Conservation (phyloP, 2,113 vertebrate genomes). For the Larimichthys polyactis region DNA sequence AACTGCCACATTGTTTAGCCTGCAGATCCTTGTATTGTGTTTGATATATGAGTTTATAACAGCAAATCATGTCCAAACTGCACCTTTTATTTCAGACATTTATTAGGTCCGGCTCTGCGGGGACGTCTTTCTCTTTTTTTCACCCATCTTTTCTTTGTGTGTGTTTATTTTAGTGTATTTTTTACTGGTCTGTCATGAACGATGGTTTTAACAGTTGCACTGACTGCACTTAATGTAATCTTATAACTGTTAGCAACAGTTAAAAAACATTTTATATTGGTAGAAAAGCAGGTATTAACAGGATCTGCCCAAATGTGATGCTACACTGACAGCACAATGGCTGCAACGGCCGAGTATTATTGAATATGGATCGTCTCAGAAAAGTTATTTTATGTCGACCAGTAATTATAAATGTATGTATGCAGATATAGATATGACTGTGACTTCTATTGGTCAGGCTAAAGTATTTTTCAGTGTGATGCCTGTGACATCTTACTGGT, state of each 20-base stretch:
- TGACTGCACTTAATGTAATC: no score
- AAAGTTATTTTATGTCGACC: background rate
- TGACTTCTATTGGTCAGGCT: background rate
- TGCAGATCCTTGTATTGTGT: background rate
- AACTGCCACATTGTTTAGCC: background rate
- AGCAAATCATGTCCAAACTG: background rate
- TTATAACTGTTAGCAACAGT: no score
- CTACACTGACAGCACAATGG: no score
- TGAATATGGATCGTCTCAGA: background rate
- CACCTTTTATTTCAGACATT: background rate
- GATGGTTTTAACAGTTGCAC: background rate
- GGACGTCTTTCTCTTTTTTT: background rate
- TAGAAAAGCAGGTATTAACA: background rate
- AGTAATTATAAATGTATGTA: background rate
- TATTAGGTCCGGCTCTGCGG: background rate
- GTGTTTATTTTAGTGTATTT: background rate
- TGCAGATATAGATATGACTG: background rate
- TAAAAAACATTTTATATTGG: no score
- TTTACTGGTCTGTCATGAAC: background rate
- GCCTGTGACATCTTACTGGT: background rate
- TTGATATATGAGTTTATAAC: background rate
- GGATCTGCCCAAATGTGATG: no score
- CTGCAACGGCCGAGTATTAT: no score
- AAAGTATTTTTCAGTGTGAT: background rate
- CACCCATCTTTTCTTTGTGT: background rate